Percentiles rank a stretch among this genome's conserved stretches.
phyloP scores from a whole-genome alignment of 2,797 vertebrate species.

The Brotula barbata region DNA sequence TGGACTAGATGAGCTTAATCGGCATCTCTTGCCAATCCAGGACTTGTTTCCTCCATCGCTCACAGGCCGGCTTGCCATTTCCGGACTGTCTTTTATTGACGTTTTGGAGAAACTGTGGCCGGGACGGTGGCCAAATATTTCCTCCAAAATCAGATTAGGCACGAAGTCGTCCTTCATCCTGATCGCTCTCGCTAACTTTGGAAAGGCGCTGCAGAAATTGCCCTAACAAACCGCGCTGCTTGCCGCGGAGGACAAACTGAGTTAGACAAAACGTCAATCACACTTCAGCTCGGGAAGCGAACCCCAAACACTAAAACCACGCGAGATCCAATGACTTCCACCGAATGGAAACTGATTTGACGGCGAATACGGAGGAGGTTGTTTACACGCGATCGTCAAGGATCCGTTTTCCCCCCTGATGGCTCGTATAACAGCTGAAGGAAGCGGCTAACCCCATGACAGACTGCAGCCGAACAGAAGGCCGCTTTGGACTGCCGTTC shows the following conservation, averaged over 20 bases:
- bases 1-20: constrained; percentile 30
- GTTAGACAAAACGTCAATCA: constrained; percentile 34
- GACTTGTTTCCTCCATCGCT: constrained; percentile 27
- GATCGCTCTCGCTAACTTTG: constrained; percentile 12
- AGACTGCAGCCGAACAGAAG: constrained; percentile 39
- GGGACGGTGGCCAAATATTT: constrained; percentile 48
- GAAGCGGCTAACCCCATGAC: constrained; percentile 39
- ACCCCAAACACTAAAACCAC: constrained; percentile 19
- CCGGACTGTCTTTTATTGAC: constrained; percentile 27
- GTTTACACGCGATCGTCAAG: constrained; percentile 13
- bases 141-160: constrained; percentile 35
- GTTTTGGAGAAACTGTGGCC: constrained; percentile 28
- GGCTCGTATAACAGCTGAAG: constrained; percentile 42
- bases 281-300: constrained; percentile 13
- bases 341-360: constrained; percentile 26
- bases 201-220: constrained; percentile 11
- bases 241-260: constrained; percentile 6
- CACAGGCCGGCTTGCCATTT: constrained; percentile 31
- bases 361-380: constrained; percentile 11
- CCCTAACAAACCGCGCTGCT: constrained; percentile 35
- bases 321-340: constrained; percentile 1
- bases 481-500: constrained; percentile 34
- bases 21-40: constrained; percentile 22
- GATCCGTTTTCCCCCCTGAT: constrained; percentile 32
- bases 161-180: constrained; percentile 30